Evolutionary conservation across 2,888 invertebrate species (phyloP).

Genomic region (Phalera bucephala): DNA sequence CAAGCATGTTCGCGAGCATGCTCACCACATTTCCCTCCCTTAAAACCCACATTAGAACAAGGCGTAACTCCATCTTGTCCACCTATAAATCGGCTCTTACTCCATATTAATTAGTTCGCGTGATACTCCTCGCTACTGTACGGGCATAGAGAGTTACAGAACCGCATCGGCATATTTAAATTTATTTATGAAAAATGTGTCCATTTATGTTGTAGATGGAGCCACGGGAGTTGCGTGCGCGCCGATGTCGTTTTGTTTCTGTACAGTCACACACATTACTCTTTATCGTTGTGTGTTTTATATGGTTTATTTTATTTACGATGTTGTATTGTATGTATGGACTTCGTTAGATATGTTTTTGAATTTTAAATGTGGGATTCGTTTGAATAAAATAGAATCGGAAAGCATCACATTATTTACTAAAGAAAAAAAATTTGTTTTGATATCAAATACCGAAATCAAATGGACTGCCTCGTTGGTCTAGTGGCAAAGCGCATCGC

Average conservation of each 20-base stretch:
- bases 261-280: conserved; percentile 18
- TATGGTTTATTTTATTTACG: neutral
- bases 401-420: too few species aligned
- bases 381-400: too few species aligned
- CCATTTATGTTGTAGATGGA: conserved; percentile 36
- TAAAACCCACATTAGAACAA: conserved; percentile 27
- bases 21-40: conserved; percentile 3
- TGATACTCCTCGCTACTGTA: conserved; percentile 65
- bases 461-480: too few species aligned
- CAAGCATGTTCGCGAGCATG: conserved; percentile 2
- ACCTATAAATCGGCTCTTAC: conserved; percentile 68
- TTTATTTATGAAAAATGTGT: conserved; percentile 65
- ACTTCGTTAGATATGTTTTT: too few species aligned
- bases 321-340: too few species aligned
- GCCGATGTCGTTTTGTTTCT: conserved; percentile 25
- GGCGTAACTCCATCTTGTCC: conserved; percentile 32
- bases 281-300: conserved; percentile 1
- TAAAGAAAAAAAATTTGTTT: too few species aligned
- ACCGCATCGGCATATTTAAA: conserved; percentile 54
- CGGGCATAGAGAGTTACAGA: conserved; percentile 54
- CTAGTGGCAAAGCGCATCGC: too few species aligned
- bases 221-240: conserved; percentile 34
- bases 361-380: too few species aligned
- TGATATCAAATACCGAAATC: too few species aligned
- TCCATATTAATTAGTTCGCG: conserved; percentile 77